These are phyloP conservation scores for Rutpela maculata DNA, from an alignment of 2,888 invertebrate species.

Conservation along the genomic window DNA sequence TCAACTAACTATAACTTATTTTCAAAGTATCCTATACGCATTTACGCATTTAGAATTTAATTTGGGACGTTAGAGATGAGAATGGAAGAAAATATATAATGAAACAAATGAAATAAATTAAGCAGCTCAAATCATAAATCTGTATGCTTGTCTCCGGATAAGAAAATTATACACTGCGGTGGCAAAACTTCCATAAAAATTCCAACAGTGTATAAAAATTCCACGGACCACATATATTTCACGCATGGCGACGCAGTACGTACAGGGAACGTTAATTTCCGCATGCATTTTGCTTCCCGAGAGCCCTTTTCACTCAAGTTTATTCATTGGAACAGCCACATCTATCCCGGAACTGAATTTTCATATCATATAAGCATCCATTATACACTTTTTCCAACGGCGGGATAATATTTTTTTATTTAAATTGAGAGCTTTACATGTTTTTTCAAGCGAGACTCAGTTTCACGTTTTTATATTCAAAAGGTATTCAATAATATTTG, in stretches of 20 bases:
- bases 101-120: neutral
- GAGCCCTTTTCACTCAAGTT: slow-evolving; percentile 48
- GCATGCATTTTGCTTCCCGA: slow-evolving; percentile 49
- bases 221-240: slow-evolving; percentile 46
- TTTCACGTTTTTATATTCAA: slow-evolving; percentile 13
- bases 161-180: slow-evolving; percentile 23
- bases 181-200: slow-evolving; percentile 31
- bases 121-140: slow-evolving; percentile 15
- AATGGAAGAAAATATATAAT: neutral
- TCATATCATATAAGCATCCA: slow-evolving; percentile 45
- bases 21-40: no score
- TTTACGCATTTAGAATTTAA: no score
- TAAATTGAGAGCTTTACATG: slow-evolving; percentile 31
- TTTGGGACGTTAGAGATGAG: neutral
- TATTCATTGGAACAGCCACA: slow-evolving; percentile 50
- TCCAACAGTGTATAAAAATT: slow-evolving; percentile 33
- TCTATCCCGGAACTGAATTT: slow-evolving; percentile 52
- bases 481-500: slow-evolving; percentile 19
- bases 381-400: slow-evolving; percentile 38
- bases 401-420: slow-evolving; percentile 38
- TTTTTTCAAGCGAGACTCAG: slow-evolving; percentile 7
- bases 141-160: slow-evolving; percentile 1
- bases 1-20: no score
- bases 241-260: slow-evolving; percentile 46
- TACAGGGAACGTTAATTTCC: slow-evolving; percentile 53